phyloP scores from a whole-genome alignment of 2,888 invertebrate genomes.

The Steromphala cineraria region DNA sequence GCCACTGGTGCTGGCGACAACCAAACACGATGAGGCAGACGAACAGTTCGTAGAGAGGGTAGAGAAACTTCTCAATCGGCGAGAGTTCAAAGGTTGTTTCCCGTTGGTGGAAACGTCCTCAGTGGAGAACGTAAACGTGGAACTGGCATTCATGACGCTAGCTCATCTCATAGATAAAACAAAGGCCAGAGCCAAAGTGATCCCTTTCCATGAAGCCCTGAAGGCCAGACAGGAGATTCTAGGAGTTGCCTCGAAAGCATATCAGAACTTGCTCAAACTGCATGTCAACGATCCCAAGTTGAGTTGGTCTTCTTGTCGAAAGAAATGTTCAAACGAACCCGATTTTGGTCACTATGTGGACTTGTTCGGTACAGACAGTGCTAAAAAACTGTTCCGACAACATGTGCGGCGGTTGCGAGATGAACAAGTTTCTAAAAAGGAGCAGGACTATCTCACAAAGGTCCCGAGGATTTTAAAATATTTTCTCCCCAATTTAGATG shows the following conservation, averaged over 20 bases:
- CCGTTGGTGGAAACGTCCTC: slow-evolving; percentile 95
- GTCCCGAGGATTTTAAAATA: slow-evolving; percentile 86
- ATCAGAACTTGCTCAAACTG: slow-evolving; percentile 88
- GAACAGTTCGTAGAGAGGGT: slow-evolving; percentile 85
- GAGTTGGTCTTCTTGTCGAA: slow-evolving; percentile 79
- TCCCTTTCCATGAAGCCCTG: slow-evolving; percentile 89
- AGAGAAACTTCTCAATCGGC: slow-evolving; percentile 89
- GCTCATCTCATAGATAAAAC: slow-evolving; percentile 95
- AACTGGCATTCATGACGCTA: slow-evolving; percentile 88
- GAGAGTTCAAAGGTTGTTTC: slow-evolving; percentile 89
- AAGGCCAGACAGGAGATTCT: slow-evolving; percentile 89
- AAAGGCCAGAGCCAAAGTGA: slow-evolving; percentile 80
- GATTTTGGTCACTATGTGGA: slow-evolving; percentile 91
- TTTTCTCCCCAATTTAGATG: slow-evolving; percentile 85
- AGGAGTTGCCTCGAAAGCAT: slow-evolving; percentile 92
- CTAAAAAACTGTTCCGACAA: slow-evolving; percentile 85
- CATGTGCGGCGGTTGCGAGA: slow-evolving; percentile 89
- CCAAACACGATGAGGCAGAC: slow-evolving; percentile 95
- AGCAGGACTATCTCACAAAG: slow-evolving; percentile 86
- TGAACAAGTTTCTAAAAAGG: slow-evolving; percentile 85
- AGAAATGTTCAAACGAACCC: slow-evolving; percentile 89
- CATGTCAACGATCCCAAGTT: slow-evolving; percentile 90
- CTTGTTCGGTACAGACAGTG: slow-evolving; percentile 90
- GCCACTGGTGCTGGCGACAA: slow-evolving; percentile 94
- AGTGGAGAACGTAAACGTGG: slow-evolving; percentile 96